Conservation (phyloP, 2,888 invertebrate species). For the Mesorhabditis sp. region DNA sequence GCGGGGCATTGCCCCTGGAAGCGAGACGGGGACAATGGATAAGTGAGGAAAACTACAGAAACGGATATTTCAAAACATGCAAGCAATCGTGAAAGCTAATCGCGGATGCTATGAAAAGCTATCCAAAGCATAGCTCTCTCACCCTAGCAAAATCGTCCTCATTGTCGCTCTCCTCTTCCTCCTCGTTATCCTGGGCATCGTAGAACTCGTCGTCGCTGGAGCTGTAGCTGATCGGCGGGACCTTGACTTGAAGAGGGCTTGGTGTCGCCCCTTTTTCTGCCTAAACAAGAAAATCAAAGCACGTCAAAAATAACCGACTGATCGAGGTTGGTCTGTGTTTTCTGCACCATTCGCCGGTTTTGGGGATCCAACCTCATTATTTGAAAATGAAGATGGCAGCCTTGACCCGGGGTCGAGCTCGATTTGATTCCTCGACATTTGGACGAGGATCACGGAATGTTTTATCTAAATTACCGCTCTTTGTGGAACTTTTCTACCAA, state of each 20-base stretch:
- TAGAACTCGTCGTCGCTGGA: constrained; percentile 65
- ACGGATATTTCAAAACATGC: neutral
- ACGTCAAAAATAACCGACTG: too few species aligned
- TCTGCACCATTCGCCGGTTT: too few species aligned
- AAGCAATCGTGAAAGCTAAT: too few species aligned
- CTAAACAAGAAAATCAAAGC: too few species aligned
- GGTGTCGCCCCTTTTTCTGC: neutral
- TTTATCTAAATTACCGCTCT: neutral
- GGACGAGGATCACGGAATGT: constrained; percentile 77
- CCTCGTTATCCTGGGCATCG: constrained; percentile 26
- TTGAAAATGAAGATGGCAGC: too few species aligned
- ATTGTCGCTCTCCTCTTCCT: constrained; percentile 15
- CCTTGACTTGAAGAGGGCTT: neutral
- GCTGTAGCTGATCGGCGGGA: constrained; percentile 63
- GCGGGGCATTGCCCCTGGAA: constrained; percentile 1
- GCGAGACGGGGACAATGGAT: neutral
- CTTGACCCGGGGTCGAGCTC: neutral
- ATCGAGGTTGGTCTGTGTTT: too few species aligned
- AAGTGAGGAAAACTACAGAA: neutral
- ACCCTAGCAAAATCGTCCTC: constrained; percentile 13
- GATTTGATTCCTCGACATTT: constrained; percentile 32
- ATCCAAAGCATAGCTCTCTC: too few species aligned
- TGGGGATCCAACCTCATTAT: too few species aligned
- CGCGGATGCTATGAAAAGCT: too few species aligned
- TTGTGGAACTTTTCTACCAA: constrained; percentile 3